phyloP scores from a whole-genome alignment of 2,113 vertebrate species.

The Salvelinus fontinalis region DNA sequence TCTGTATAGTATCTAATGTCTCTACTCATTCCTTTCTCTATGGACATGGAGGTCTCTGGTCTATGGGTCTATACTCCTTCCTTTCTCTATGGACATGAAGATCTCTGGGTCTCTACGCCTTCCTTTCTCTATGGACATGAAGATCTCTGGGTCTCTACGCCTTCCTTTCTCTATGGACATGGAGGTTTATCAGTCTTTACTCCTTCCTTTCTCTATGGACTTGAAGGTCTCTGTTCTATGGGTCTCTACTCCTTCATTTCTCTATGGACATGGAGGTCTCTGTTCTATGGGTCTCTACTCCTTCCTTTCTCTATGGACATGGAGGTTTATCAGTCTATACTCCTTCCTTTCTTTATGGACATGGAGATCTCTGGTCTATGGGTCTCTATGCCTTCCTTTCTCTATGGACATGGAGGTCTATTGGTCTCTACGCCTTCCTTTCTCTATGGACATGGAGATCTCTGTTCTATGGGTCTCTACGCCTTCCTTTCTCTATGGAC shows the following conservation, averaged over 20 bases:
- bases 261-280: slow-evolving; percentile 22
- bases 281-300: slow-evolving; percentile 33
- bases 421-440: too few species aligned
- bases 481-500: slow-evolving; percentile 21
- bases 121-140: too few species aligned
- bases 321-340: slow-evolving; percentile 30
- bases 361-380: background rate
- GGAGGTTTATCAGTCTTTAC: slow-evolving; percentile 29
- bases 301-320: slow-evolving; percentile 21
- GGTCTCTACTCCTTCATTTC: slow-evolving; percentile 38
- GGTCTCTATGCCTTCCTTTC: slow-evolving; percentile 39
- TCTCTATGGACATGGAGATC: too few species aligned
- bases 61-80: too few species aligned
- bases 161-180: slow-evolving; percentile 21
- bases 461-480: slow-evolving; percentile 42
- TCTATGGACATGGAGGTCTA: slow-evolving; percentile 7
- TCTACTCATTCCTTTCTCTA: slow-evolving; percentile 7
- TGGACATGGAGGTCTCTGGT: too few species aligned
- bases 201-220: slow-evolving; percentile 20
- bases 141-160: slow-evolving; percentile 24
- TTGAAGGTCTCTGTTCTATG: background rate
- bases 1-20: slow-evolving; percentile 54
- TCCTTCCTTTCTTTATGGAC: slow-evolving; percentile 16
- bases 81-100: too few species aligned
- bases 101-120: too few species aligned